Evolutionary conservation across 1,140 invertebrate species (phyloP), one percentile per base, ranked within the genome.

Genomic region (Oryctes rhinoceros): DNA sequence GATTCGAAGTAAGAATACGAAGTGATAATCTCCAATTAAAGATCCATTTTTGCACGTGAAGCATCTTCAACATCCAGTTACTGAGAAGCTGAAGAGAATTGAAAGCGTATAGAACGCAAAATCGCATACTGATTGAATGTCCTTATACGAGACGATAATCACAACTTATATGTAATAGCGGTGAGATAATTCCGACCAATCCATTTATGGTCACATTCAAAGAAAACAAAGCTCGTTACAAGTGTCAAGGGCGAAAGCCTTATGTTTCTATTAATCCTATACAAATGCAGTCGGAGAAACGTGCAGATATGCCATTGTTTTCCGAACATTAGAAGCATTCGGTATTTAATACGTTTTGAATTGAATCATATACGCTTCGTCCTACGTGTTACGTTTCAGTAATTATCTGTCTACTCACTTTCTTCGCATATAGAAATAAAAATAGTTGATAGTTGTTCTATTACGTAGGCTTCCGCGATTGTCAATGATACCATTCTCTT

Each of bases 181-280:
- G n/a, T 13, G 7, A 53, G 13, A 7, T 53, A 53, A 53, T 53
- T 15, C n/a, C n/a, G 2, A 30, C 24, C 11, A 7, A 15, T 53
- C 49, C 11, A 53, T 53, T 53, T 53, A 53, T 13, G n/a, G 49
- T 18, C n/a, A 7, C 49, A 18, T 15, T 18, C 9, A 18, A 53
- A 53, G 49, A 53, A 53, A 53, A 13, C 49, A 53, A 18, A 44
- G 11, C n/a, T 53, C 49, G n/a, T 53, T 13, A 53, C 49, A 53
- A 53, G 49, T 53, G 49, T 53, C 49, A 53, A 53, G 49, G 49
- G 49, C 49, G 49, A 53, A 53, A 53, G 49, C 3, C 39, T 44
- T 44, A 44, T 53, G 49, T 53, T 53, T 53, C 49, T 53, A 13
- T 53, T 53, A 18, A 13, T 11, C 49, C 11, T 1, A 53, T 30